Percentiles rank a stretch among this genome's conserved stretches.
Conservation (phyloP, 1,140 invertebrate species). For the Dendroctonus valens region DNA sequence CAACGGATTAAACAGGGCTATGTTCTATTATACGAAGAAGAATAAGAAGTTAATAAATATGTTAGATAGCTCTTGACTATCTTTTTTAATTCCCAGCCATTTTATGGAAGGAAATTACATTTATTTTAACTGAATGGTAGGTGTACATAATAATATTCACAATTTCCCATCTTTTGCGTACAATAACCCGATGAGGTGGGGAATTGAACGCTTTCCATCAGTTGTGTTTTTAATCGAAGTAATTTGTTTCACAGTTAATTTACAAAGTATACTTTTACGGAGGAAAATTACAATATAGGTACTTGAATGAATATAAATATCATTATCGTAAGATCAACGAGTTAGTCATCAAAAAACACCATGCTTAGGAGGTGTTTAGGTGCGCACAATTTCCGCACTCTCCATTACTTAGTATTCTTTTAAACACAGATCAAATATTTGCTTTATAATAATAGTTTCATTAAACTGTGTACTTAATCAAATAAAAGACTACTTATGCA, state of each 20-base stretch:
- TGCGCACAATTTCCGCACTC: not conserved
- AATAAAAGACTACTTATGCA: too few species aligned
- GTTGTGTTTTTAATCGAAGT: not conserved
- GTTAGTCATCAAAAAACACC: too few species aligned
- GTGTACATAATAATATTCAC: not conserved
- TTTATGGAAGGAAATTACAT: not conserved
- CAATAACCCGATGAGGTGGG: not conserved
- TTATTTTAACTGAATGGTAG: not conserved
- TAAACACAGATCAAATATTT: too few species aligned
- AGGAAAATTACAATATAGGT: not conserved
- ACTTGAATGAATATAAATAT: too few species aligned
- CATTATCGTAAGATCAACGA: not conserved
- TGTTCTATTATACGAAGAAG: too few species aligned
- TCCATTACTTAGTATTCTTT: not conserved
- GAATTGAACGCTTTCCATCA: not conserved
- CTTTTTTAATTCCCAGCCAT: too few species aligned
- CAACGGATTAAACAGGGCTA: too few species aligned
- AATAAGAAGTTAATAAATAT: too few species aligned
- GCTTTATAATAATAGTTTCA: too few species aligned
- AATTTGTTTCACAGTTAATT: not conserved
- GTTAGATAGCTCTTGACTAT: too few species aligned
- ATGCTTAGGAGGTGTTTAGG: too few species aligned
- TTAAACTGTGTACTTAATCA: too few species aligned
- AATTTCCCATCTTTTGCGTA: slow-evolving; percentile 1
- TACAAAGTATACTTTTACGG: not conserved